Evolutionary conservation across 2,113 vertebrate species (phyloP), one percentile per base, ranked within the genome.

Genomic region (Bubo scandiacus): DNA sequence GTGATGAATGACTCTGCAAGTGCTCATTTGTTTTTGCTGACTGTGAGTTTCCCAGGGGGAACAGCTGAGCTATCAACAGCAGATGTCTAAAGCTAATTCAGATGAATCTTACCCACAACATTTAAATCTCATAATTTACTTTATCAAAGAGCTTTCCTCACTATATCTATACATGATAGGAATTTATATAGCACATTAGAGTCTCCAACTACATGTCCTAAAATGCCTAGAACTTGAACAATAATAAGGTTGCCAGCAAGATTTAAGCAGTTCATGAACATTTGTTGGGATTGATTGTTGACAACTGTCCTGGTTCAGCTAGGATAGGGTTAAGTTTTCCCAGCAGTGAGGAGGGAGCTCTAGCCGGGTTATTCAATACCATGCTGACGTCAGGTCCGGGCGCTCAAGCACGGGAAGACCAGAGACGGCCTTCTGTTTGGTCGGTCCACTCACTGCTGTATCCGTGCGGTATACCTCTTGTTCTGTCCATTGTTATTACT

Each of bases 181-280:
- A 5, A 3, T 40, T 81, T 40, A n/a, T 12, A 25, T 4, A 85
- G 6, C 23, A 58, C 0, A 0, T 23, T 25, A 12, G 3, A 72
- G 9, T 11, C 43, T 59, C 42, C 72, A 68, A 17, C 2, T 4
- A 32, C 36, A 25, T 0, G 0, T 11, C 47, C 15, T 59, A 27
- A 86, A 83, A 49, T 9, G 5, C 9, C 6, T 40, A 22, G 67
- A 40, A 13, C 7, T 11, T 6, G 5, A 57, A 47, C 20, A 66
- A 63, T 19, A 22, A 8, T 2, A 5, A 80, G 1, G 2, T 3
- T 72, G 6, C 2, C 57, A 40, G 34, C 6, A 45, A 51, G 29
- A 45, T 72, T 71, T 10, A 15, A 63, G 12, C 14, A n/a, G 22
- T 45, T 80, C 6, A 22, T 61, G 25, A 57, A 65, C 6, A 9